Evolutionary conservation across 2,113 vertebrate species (phyloP).

Genomic region (Rissa tridactyla): DNA sequence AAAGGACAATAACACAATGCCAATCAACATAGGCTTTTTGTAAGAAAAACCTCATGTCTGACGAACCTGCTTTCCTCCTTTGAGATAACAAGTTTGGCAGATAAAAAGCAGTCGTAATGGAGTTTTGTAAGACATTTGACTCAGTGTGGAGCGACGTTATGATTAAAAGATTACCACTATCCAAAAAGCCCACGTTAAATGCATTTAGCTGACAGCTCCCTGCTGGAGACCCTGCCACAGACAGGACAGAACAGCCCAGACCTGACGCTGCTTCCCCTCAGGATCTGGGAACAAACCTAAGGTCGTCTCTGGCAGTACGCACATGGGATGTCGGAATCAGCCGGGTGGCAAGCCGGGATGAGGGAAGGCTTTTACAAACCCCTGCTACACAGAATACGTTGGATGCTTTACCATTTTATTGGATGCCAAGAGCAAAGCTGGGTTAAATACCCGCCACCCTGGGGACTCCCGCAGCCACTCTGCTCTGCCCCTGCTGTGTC

Average conservation of each 20-base stretch:
- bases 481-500: background rate
- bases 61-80: background rate
- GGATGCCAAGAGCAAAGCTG: background rate
- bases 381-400: background rate
- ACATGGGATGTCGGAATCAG: background rate
- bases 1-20: background rate
- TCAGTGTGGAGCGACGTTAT: rapidly evolving
- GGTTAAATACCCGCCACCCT: background rate
- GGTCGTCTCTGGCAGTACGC: rapidly evolving
- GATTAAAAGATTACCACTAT: background rate
- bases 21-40: background rate
- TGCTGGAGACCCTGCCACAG: rapidly evolving
- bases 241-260: background rate
- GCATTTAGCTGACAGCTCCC: background rate
- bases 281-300: background rate
- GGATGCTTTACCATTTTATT: background rate
- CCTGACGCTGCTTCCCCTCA: rapidly evolving
- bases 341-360: background rate
- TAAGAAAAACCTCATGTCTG: background rate
- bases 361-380: background rate
- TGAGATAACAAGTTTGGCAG: background rate
- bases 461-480: background rate
- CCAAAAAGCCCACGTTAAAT: background rate
- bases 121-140: background rate
- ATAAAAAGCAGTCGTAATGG: background rate